Conservation (phyloP, 1,140 invertebrate genomes). For the Pinna nobilis region DNA sequence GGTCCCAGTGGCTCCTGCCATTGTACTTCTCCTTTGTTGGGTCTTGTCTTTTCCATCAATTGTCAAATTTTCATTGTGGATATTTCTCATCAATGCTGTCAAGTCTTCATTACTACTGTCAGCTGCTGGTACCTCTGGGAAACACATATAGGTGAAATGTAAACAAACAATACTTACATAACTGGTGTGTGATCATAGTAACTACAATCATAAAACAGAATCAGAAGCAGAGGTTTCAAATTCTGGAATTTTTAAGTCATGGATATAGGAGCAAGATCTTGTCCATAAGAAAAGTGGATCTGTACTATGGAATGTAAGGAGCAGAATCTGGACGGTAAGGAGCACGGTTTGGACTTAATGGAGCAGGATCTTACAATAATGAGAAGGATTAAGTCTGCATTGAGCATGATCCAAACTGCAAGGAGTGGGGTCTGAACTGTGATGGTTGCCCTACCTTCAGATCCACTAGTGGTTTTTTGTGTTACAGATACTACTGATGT, state of each 20-base stretch:
- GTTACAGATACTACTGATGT: background rate
- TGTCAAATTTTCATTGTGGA: constrained; percentile 57
- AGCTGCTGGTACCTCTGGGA: background rate
- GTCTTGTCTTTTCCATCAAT: constrained; percentile 64
- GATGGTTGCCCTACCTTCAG: background rate
- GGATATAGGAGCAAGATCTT: background rate
- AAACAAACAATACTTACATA: background rate
- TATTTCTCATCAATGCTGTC: constrained; percentile 49
- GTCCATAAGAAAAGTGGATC: background rate
- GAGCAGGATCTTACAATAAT: too few species aligned
- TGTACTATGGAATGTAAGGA: background rate
- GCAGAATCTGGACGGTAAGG: too few species aligned
- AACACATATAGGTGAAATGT: background rate
- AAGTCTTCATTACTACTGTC: constrained; percentile 56
- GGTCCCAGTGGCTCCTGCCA: constrained; percentile 29
- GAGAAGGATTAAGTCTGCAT: too few species aligned
- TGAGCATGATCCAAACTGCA: too few species aligned
- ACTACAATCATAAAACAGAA: background rate
- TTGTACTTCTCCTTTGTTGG: constrained; percentile 51
- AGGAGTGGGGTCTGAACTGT: background rate
- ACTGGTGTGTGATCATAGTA: background rate
- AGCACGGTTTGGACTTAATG: too few species aligned
- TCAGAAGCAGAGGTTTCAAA: background rate
- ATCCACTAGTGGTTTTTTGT: background rate
- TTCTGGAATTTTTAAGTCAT: background rate